A percentile compares a stretch with the other conserved stretches of the same genome.
These are phyloP conservation scores for Aphaenogaster rudis DNA, from an alignment of 1,140 invertebrate genomes.

Conservation along the genomic window DNA sequence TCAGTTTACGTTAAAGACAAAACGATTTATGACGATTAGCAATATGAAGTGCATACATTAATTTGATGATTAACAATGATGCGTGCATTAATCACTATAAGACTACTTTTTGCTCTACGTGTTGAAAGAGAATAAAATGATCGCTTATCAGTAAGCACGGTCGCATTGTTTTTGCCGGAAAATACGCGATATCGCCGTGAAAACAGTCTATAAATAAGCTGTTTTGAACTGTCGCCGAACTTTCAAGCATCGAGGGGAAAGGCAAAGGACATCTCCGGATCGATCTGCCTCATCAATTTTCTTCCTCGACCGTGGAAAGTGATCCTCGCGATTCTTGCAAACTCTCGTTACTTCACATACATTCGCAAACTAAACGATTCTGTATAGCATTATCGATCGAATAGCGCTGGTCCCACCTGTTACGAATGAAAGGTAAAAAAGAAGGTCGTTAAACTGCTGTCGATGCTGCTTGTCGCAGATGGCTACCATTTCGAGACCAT, in stretches of 20 bases:
- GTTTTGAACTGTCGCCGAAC: not conserved
- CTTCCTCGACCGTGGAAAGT: too few species aligned
- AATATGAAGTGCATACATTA: not conserved
- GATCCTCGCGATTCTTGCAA: not conserved
- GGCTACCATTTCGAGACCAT: not conserved
- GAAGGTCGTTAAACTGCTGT: not conserved
- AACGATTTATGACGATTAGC: not conserved
- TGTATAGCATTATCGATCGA: not conserved
- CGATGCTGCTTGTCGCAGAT: not conserved
- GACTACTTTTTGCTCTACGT: not conserved
- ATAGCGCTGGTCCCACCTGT: not conserved
- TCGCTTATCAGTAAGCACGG: slow-evolving; percentile 19
- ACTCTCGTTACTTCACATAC: not conserved
- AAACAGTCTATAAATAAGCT: slow-evolving; percentile 38
- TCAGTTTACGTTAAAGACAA: not conserved
- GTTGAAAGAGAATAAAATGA: slow-evolving; percentile 49
- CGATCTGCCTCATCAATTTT: not conserved
- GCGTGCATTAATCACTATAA: not conserved
- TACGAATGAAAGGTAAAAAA: not conserved
- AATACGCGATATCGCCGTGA: not conserved
- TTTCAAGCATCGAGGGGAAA: not conserved
- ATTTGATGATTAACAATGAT: not conserved
- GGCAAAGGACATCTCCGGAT: slow-evolving; percentile 1
- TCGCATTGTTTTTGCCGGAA: not conserved
- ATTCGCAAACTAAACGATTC: not conserved